Evolutionary conservation across 2,797 vertebrate species (phyloP).

Genomic region (Chaunax sp.): DNA sequence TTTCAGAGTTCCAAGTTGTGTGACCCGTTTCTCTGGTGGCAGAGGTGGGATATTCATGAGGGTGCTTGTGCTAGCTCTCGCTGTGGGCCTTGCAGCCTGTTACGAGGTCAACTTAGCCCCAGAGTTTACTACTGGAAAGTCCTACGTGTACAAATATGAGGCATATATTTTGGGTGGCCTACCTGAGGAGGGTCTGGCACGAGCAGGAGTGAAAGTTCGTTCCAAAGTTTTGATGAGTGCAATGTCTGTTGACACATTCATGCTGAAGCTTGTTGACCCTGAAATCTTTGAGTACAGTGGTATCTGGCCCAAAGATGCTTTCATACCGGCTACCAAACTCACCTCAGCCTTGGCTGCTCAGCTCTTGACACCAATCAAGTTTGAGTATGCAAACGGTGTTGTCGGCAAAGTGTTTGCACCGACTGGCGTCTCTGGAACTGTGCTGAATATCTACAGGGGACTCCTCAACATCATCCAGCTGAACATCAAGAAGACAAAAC

Average conservation of each 20-base stretch:
- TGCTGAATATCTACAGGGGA: conserved; percentile 83
- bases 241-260: conserved; percentile 65
- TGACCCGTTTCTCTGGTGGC: too few relatives aligned
- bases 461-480: conserved; percentile 83
- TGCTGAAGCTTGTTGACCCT: conserved; percentile 81
- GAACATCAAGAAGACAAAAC: conserved; percentile 84
- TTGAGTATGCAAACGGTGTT: conserved; percentile 83
- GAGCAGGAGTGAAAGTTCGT: conserved; percentile 83
- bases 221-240: conserved; percentile 84
- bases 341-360: conserved; percentile 77
- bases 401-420: conserved; percentile 80
- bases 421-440: conserved; percentile 65
- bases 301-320: conserved; percentile 79
- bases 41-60: too few relatives aligned
- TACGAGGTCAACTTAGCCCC: too few relatives aligned
- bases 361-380: conserved; percentile 81
- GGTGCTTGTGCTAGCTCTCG: too few relatives aligned
- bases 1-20: too few relatives aligned
- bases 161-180: conserved; percentile 78
- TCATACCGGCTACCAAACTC: conserved; percentile 80
- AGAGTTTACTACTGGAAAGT: conserved; percentile 74
- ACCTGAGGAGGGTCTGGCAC: conserved; percentile 82
- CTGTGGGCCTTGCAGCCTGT: too few relatives aligned
- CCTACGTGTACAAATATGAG: conserved; percentile 84
- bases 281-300: conserved; percentile 85